A percentile compares a stretch with the other conserved stretches of the same genome.
Evolutionary conservation across 2,797 vertebrate genomes (phyloP).

Genomic region (Buceros bicornis): DNA sequence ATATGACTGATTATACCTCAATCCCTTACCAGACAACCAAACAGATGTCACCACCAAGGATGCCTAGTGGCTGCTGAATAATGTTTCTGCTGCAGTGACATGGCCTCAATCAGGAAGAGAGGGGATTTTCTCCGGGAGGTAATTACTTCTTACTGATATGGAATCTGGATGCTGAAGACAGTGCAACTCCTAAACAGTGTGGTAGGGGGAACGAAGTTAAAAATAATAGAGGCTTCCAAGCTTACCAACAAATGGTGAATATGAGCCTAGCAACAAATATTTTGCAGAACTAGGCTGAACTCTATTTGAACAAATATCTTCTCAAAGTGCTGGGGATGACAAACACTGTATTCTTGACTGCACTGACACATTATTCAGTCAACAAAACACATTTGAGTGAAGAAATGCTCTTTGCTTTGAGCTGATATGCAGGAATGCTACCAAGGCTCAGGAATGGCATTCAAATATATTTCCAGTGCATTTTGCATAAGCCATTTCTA

Average conservation of each 20-base stretch:
- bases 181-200: neutral
- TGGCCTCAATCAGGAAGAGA: constrained; percentile 3
- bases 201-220: neutral
- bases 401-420: constrained; percentile 59
- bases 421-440: constrained; percentile 31
- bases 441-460: neutral
- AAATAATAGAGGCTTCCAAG: constrained; percentile 4
- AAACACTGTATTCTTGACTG: constrained; percentile 55
- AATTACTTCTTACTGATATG: constrained; percentile 52
- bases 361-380: constrained; percentile 64
- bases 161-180: constrained; percentile 48
- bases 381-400: constrained; percentile 34
- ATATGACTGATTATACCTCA: constrained; percentile 66
- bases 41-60: constrained; percentile 70
- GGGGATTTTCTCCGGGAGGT: constrained; percentile 45
- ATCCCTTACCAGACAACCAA: constrained; percentile 60
- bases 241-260: neutral
- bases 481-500: constrained; percentile 36
- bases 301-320: constrained; percentile 46
- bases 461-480: constrained; percentile 30
- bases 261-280: constrained; percentile 26
- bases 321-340: constrained; percentile 22
- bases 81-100: constrained; percentile 54
- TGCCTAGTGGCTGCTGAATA: constrained; percentile 60
- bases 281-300: constrained; percentile 28